These are phyloP conservation scores for Acanthosoma haemorrhoidale DNA, from an alignment of 2,888 invertebrate species.

Conservation along the genomic window DNA sequence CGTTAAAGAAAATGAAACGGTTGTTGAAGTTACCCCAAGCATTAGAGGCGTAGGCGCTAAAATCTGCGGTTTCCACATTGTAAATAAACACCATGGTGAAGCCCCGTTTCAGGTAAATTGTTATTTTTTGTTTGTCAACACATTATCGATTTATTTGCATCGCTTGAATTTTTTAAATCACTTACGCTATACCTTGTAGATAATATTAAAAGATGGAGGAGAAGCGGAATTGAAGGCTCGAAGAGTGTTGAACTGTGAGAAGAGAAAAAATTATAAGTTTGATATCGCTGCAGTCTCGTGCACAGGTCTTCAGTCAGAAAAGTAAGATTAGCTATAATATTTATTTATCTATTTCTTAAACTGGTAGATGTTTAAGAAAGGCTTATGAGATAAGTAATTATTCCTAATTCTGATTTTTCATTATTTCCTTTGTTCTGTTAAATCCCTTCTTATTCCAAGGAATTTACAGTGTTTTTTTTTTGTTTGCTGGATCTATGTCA, in stretches of 20 bases:
- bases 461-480: too few relatives aligned
- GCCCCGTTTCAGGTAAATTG: slow-evolving; percentile 76
- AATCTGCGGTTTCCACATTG: slow-evolving; percentile 82
- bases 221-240: slow-evolving; percentile 79
- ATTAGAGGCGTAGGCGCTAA: slow-evolving; percentile 74
- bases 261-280: slow-evolving; percentile 89
- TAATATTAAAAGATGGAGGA: slow-evolving; percentile 49
- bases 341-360: too few relatives aligned
- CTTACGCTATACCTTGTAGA: slow-evolving; percentile 48
- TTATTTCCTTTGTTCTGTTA: too few relatives aligned
- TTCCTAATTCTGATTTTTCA: too few relatives aligned
- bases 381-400: too few relatives aligned
- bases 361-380: too few relatives aligned
- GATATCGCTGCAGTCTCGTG: slow-evolving; percentile 92
- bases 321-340: slow-evolving; percentile 52
- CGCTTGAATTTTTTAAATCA: not conserved
- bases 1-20: slow-evolving; percentile 86
- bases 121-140: not conserved
- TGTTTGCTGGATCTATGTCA: too few relatives aligned
- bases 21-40: slow-evolving; percentile 87
- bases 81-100: slow-evolving; percentile 88
- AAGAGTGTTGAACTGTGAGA: slow-evolving; percentile 85
- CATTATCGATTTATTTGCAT: not conserved
- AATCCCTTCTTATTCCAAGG: too few relatives aligned
- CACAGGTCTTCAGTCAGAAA: slow-evolving; percentile 75